These are phyloP conservation scores for Hemibagrus guttatus DNA, from an alignment of 2,797 vertebrate genomes.

Conservation along the genomic window DNA sequence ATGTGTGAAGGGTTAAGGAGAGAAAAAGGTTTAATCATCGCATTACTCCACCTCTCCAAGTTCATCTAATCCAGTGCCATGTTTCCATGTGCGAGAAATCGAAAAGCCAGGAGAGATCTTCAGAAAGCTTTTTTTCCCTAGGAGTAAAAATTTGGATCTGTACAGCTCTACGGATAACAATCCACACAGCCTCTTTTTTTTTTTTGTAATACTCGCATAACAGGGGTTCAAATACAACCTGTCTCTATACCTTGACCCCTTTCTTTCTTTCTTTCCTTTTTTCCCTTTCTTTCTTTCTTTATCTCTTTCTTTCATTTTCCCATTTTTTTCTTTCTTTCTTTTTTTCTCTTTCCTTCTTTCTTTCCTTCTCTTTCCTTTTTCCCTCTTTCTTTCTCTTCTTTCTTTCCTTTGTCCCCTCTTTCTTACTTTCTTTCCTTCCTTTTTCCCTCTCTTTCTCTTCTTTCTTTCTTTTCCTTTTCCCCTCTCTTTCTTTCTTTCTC, in stretches of 20 bases:
- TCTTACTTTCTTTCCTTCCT: no score
- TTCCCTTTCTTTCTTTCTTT: neutral
- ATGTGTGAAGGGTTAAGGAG: neutral
- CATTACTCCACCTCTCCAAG: neutral
- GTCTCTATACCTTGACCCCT: neutral
- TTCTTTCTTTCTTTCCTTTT: neutral
- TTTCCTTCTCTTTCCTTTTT: neutral
- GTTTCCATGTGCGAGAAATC: no score
- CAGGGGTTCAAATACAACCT: no score
- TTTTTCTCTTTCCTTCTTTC: neutral
- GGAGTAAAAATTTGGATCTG: neutral
- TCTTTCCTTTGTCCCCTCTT: no score
- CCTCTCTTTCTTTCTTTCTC: no score
- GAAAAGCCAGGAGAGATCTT: neutral
- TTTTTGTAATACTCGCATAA: neutral
- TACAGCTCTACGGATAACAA: neutral
- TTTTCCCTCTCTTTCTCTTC: no score
- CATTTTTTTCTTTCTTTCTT: neutral
- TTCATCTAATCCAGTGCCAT: neutral
- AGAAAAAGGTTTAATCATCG: neutral
- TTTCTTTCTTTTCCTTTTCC: no score
- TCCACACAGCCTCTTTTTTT: no score
- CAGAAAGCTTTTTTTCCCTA: neutral
- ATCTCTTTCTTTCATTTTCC: neutral
- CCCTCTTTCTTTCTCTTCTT: neutral